Base-by-base conservation (phyloP, 1,140 invertebrate genomes). In the Eumeta japonica region DNA sequence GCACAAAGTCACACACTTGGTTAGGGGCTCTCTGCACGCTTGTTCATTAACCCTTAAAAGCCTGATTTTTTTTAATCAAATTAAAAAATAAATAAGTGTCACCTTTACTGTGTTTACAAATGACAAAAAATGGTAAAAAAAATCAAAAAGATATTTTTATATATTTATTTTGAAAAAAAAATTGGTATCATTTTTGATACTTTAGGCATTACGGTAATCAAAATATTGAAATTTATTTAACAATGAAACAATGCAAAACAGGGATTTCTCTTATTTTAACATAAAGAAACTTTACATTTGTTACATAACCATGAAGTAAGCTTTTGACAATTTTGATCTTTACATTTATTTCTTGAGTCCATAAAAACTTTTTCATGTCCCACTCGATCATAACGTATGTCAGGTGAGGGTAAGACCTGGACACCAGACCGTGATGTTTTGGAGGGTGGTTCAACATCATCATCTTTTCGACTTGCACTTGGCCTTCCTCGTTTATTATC, bases 241-340 rank as follows among this genome's bases (percentile, higher is more conserved):
- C n/a, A n/a, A 31, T 31, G 29, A 31, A 31, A 31, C 12, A 31
- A 31, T 31, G 29, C 29, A 12, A 31, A 31, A 31, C 29, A 31
- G 5, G 4, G 29, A 31, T 18, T 52, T 46, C 49, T 49, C 47
- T 52, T 52, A 52, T 39, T 49, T 46, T 52, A 41, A 38, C 49
- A 49, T 47, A 52, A 52, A 37, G 45, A 55, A 28, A 55, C 44
- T 45, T 49, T 49, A 41, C 46, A 55, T 30, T 52, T 55, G 46
- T 43, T 44, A 45, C 50, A 52, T 28, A 52, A 41, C 46, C 37
- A 46, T 18, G 41, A 50, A 41, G 45, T 48, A 42, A 48, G 37
- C 45, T 43, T 43, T 34, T 37, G 40, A 43, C 48, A 50, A 45
- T 45, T 47, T 42, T 35, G 36, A 39, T 42, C 39, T 48, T 48